Evolutionary conservation across 2,888 invertebrate species (phyloP).

Genomic region (Neuroscelio doddi): DNA sequence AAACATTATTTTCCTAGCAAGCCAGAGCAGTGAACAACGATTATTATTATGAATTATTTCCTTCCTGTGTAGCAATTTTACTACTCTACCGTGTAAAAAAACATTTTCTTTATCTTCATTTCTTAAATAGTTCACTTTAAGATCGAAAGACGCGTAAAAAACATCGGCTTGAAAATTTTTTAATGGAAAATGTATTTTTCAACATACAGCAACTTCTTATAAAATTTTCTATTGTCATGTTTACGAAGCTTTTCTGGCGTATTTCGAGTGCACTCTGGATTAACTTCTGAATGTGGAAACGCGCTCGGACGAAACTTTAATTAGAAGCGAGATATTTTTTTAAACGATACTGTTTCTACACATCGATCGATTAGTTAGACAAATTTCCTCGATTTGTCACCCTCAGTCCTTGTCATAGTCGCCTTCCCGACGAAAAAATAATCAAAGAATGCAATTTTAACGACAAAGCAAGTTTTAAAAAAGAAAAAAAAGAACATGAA

Average conservation of each 20-base stretch:
- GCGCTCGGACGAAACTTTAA: conserved; percentile 22
- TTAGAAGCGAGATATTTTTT: conserved; percentile 66
- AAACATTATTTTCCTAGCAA: conserved; percentile 56
- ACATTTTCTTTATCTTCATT: conserved; percentile 30
- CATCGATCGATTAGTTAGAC: conserved; percentile 65
- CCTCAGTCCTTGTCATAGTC: conserved; percentile 25
- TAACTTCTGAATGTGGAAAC: conserved; percentile 2
- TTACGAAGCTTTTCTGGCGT: too few species aligned
- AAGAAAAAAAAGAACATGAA: too few species aligned
- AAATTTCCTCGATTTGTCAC: conserved; percentile 51
- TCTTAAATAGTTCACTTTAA: too few species aligned
- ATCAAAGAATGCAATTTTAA: too few species aligned
- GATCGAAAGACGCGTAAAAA: too few species aligned
- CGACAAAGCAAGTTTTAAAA: too few species aligned
- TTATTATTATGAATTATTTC: too few species aligned
- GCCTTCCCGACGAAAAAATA: neutral
- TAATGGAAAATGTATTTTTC: too few species aligned
- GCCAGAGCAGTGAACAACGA: conserved; percentile 68
- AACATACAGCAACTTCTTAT: too few species aligned
- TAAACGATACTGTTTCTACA: conserved; percentile 65
- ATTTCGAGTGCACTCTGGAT: neutral
- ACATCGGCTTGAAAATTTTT: too few species aligned
- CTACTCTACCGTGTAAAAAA: conserved; percentile 66
- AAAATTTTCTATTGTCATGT: too few species aligned
- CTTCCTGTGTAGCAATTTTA: conserved; percentile 63